phyloP scores from a whole-genome alignment of 1,140 invertebrate genomes.

The Hestina assimilis region DNA sequence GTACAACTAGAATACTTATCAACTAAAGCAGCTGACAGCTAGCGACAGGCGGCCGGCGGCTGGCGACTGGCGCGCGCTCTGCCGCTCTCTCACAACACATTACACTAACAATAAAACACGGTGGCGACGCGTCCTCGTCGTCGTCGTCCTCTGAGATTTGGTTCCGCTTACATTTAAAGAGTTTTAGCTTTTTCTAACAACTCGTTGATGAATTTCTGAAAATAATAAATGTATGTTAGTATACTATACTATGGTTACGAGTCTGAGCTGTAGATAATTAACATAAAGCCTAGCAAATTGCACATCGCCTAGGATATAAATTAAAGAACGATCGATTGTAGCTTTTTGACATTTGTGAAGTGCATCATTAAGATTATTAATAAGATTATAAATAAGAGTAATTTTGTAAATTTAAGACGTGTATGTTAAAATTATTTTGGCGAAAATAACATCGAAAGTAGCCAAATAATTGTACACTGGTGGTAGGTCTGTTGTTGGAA shows the following conservation, averaged over 20 bases:
- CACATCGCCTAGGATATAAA: no score
- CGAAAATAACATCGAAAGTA: no score
- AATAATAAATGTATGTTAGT: slow-evolving; percentile 49
- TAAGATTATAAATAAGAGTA: no score
- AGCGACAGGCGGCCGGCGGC: background rate
- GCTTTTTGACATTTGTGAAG: no score
- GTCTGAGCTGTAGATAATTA: background rate
- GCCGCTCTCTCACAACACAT: background rate
- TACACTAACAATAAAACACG: background rate
- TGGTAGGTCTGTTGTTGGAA: no score
- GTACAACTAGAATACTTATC: slow-evolving; percentile 10
- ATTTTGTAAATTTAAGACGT: no score
- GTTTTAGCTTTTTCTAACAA: slow-evolving; percentile 93
- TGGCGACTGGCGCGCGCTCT: background rate
- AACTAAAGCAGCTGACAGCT: background rate
- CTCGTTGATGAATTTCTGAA: slow-evolving; percentile 94
- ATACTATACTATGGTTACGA: no score
- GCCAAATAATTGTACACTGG: no score
- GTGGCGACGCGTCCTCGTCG: slow-evolving; percentile 12
- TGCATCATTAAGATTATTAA: no score
- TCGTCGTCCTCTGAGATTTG: slow-evolving; percentile 29
- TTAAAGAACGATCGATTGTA: no score
- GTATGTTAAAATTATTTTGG: no score
- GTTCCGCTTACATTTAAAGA: slow-evolving; percentile 73
- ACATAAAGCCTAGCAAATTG: no score